Base-by-base conservation (phyloP, 2,113 vertebrate genomes). In the Sclerurus mexicanus region DNA sequence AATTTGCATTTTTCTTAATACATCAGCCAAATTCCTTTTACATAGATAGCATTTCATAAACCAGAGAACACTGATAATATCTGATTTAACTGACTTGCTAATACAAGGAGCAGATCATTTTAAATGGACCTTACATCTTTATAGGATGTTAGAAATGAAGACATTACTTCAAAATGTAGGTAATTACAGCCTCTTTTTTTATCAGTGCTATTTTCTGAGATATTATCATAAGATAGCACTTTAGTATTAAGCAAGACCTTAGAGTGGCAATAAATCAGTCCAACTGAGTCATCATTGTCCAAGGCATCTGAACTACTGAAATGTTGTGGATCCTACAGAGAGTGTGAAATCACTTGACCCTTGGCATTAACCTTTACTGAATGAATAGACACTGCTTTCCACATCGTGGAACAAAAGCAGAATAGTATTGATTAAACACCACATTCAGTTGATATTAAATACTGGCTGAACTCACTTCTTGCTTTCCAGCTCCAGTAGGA, bases 291-390 rank as follows among this genome's bases (percentile, higher is more conserved):
- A 99, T 99, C 98, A 99, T 98, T 99, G 99, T 99, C 98, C 98
- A 98, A 98, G 98, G 98, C 98, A 98, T 99, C 98, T 98, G 98
- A 98, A 98, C 98, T 98, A 98, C 97, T 98, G 98, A 98, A 98
- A 98, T 98, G 98, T 96, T 98, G 98, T 98, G 98, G 98, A 98
- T 98, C 98, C 98, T 98, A 98, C 98, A 90, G 98, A 98, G 97
- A 98, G 99, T 99, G 99, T 99, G 99, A 99, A 99, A 99, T 99
- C 99, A 99, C 99, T 99, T 99, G 99, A 99, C 99, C 99, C 98
- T 97, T 98, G 98, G 99, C 98, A 99, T 99, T 99, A 99, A 99
- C 99, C 99, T 99, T 98, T 99, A 98, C 98, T 98, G 98, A 98
- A 98, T 98, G 98, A 99, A 99, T 99, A 99, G 98, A 98, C 98